Conservation (phyloP, 2,888 invertebrate genomes). For the Zele albiditarsus region DNA sequence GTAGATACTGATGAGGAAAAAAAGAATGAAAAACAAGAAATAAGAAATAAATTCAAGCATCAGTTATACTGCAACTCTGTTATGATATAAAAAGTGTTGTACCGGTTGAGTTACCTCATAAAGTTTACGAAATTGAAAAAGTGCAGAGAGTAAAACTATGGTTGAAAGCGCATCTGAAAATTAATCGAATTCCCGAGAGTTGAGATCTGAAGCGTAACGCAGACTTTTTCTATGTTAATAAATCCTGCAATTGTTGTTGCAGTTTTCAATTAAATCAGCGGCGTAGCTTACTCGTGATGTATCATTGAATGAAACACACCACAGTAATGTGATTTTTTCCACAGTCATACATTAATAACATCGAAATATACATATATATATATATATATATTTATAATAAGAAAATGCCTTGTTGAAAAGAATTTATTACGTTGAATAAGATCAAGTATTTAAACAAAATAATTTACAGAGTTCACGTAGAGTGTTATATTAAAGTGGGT, state of each 20-base stretch:
- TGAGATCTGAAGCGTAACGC: neutral
- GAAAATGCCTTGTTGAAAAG: neutral
- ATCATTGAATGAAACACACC: neutral
- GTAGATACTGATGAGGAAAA: neutral
- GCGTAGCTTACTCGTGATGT: neutral
- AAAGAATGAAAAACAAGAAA: neutral
- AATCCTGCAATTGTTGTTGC: neutral
- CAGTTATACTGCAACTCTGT: neutral
- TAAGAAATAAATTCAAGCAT: constrained; percentile 3
- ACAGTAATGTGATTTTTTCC: neutral
- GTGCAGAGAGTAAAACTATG: neutral
- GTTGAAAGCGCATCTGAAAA: constrained; percentile 18
- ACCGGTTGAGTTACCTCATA: constrained; percentile 6
- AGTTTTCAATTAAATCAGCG: constrained; percentile 3
- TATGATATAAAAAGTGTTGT: constrained; percentile 7
- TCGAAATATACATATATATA: too few relatives aligned
- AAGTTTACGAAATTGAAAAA: constrained; percentile 17
- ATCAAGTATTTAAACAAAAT: constrained; percentile 11
- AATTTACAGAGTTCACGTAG: constrained; percentile 31
- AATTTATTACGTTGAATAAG: neutral
- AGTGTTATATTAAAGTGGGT: constrained; percentile 33
- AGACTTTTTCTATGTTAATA: neutral
- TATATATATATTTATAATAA: neutral
- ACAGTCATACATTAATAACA: too few relatives aligned
- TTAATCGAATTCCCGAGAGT: constrained; percentile 16